phyloP scores from a whole-genome alignment of 2,797 vertebrate species.

The Molossus alvarezi region DNA sequence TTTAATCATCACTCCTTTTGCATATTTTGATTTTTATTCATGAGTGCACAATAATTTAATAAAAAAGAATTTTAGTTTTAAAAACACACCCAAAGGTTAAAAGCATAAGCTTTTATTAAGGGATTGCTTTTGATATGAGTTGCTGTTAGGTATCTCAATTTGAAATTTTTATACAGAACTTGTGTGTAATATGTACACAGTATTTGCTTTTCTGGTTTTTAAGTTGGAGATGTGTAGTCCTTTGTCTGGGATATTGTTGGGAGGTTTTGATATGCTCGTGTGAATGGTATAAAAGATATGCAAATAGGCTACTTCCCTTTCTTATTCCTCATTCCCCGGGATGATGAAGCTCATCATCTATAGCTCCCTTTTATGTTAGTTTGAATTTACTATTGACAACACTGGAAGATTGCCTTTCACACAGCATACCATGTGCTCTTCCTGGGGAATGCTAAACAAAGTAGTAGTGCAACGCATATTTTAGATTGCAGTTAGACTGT shows the following conservation, averaged over 20 bases:
- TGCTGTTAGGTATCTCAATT: slow-evolving; percentile 47
- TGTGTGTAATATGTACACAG: neutral
- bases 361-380: slow-evolving; percentile 20
- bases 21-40: slow-evolving; percentile 3
- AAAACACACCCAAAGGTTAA: slow-evolving; percentile 18
- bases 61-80: neutral
- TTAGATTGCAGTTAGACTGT: slow-evolving; percentile 52
- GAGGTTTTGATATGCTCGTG: slow-evolving; percentile 43
- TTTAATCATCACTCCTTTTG: slow-evolving; percentile 11
- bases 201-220: slow-evolving; percentile 53
- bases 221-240: neutral
- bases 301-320: slow-evolving; percentile 22
- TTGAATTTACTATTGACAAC: slow-evolving; percentile 66
- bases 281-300: slow-evolving; percentile 64
- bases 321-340: slow-evolving; percentile 37
- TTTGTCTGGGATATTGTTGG: slow-evolving; percentile 53
- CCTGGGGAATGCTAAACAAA: slow-evolving; percentile 15
- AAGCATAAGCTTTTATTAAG: slow-evolving; percentile 30
- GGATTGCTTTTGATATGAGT: slow-evolving; percentile 1
- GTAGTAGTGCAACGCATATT: neutral
- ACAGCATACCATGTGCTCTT: neutral
- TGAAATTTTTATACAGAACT: neutral
- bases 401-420: slow-evolving; percentile 16
- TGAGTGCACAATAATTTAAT: slow-evolving; percentile 3
- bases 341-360: slow-evolving; percentile 44